Evolutionary conservation across 2,888 invertebrate genomes (phyloP).

Genomic region (Coelopa pilipes): DNA sequence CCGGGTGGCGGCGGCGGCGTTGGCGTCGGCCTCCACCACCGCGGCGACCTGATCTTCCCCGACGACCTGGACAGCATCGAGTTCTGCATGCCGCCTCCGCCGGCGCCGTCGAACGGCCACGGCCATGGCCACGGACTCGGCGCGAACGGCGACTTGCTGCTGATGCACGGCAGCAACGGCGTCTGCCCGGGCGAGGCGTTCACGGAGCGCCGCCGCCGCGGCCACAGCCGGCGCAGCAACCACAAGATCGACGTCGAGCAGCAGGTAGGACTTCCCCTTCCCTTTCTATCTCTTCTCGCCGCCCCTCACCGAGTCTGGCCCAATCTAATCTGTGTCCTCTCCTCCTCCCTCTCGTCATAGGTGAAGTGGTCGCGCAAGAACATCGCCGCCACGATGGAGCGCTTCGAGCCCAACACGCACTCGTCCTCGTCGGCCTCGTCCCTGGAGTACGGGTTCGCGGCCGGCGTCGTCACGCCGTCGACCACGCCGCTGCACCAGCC

Average conservation of each 20-base stretch:
- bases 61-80: slow-evolving; percentile 66
- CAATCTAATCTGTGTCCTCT: not conserved
- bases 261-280: slow-evolving; percentile 54
- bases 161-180: slow-evolving; percentile 50
- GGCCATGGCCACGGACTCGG: slow-evolving; percentile 43
- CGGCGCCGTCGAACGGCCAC: slow-evolving; percentile 55
- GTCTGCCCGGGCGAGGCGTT: slow-evolving; percentile 56
- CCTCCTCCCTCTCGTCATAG: slow-evolving; percentile 47
- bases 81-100: slow-evolving; percentile 62
- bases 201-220: slow-evolving; percentile 61
- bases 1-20: slow-evolving; percentile 52
- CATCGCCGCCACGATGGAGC: slow-evolving; percentile 74
- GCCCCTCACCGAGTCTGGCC: not conserved
- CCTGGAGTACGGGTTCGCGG: slow-evolving; percentile 63
- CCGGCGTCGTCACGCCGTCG: slow-evolving; percentile 61
- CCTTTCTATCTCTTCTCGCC: not conserved
- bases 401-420: slow-evolving; percentile 70
- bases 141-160: slow-evolving; percentile 52
- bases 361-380: slow-evolving; percentile 74
- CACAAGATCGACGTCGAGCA: slow-evolving; percentile 65
- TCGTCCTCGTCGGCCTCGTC: slow-evolving; percentile 59
- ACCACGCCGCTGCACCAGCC: slow-evolving; percentile 56
- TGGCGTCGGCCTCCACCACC: slow-evolving; percentile 56
- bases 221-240: slow-evolving; percentile 63
- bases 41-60: slow-evolving; percentile 62